These are phyloP conservation scores for Rhegmatorhina hoffmannsi DNA, from an alignment of 2,113 vertebrate genomes.

Conservation along the genomic window DNA sequence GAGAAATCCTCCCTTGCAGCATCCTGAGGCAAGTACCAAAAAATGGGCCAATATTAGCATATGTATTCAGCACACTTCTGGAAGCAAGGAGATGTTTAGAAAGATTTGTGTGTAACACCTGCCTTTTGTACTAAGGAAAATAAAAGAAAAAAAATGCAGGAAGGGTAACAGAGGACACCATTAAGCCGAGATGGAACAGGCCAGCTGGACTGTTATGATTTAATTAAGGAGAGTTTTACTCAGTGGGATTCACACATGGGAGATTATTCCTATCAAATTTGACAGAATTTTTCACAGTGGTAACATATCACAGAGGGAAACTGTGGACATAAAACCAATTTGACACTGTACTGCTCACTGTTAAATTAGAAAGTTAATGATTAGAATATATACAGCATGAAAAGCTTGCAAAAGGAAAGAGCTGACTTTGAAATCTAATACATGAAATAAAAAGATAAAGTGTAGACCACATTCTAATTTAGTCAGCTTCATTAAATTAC, in stretches of 20 bases:
- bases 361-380: background rate
- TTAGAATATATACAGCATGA: background rate
- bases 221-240: slow-evolving; percentile 53
- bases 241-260: slow-evolving; percentile 56
- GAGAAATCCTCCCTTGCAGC: background rate
- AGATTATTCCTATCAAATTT: slow-evolving; percentile 42
- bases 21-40: slow-evolving; percentile 27
- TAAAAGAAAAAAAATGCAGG: background rate
- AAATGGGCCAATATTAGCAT: slow-evolving; percentile 62
- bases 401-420: background rate
- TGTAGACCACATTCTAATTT: background rate
- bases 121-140: background rate
- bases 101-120: background rate
- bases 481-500: background rate
- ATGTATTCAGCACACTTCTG: background rate
- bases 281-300: slow-evolving; percentile 48
- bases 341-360: background rate
- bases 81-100: background rate
- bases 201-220: slow-evolving; percentile 62
- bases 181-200: background rate
- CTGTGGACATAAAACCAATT: background rate
- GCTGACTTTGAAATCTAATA: background rate
- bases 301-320: slow-evolving; percentile 35
- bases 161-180: slow-evolving; percentile 14
- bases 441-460: background rate